These are phyloP conservation scores for Patiria miniata DNA, from an alignment of 35 echinoderm and acorn worm species.

Conservation along the genomic window DNA sequence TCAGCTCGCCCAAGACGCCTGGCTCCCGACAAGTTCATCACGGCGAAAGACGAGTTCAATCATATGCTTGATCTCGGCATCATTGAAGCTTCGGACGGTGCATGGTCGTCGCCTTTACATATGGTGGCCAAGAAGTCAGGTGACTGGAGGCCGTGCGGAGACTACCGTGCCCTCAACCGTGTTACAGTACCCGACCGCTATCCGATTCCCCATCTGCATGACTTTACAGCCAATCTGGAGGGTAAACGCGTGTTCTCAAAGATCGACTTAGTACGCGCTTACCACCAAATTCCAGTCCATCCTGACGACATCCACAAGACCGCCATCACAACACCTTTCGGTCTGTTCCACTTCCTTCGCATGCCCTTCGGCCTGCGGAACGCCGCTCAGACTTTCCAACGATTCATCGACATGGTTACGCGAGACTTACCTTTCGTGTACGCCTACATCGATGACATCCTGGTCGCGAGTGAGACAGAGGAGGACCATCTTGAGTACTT, in stretches of 20 bases:
- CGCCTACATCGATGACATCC: slow-evolving; percentile 35
- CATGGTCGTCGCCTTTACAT: slow-evolving; percentile 41
- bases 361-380: slow-evolving; percentile 49
- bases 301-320: slow-evolving; percentile 11
- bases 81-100: slow-evolving; percentile 19
- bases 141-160: slow-evolving; percentile 41
- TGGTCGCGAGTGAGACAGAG: background rate
- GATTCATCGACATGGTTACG: slow-evolving; percentile 37
- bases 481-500: background rate
- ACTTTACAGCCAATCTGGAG: slow-evolving; percentile 17
- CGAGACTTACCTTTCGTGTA: slow-evolving; percentile 34
- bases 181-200: slow-evolving; percentile 32
- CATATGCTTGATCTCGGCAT: slow-evolving; percentile 52
- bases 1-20: background rate
- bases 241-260: slow-evolving; percentile 18
- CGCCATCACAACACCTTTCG: slow-evolving; percentile 44
- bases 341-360: slow-evolving; percentile 19
- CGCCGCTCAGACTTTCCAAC: slow-evolving; percentile 53
- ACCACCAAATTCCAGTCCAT: slow-evolving; percentile 39
- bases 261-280: slow-evolving; percentile 36
- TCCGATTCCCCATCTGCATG: slow-evolving; percentile 48
- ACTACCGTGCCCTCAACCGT: slow-evolving; percentile 14
- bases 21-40: background rate
- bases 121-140: slow-evolving; percentile 44
- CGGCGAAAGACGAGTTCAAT: slow-evolving; percentile 22